Evolutionary conservation across 2,797 vertebrate species (phyloP).

Genomic region (Triplophysa yarkandensis): DNA sequence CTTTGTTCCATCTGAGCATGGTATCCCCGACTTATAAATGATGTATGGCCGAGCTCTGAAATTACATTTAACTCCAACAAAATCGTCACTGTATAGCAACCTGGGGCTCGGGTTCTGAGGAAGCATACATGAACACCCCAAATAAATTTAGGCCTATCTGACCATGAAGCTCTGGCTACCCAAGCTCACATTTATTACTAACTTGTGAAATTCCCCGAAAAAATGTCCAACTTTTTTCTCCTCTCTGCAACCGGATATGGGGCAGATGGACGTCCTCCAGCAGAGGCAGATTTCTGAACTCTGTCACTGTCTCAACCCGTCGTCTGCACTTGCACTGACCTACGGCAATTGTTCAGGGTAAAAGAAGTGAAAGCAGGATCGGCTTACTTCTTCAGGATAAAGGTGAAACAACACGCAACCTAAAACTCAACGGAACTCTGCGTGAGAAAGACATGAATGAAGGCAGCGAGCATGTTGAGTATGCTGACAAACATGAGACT

Average conservation of each 20-base stretch:
- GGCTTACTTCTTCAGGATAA: conserved; percentile 74
- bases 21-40: not conserved
- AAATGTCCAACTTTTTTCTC: conserved; percentile 30
- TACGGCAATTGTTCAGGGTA: conserved; percentile 64
- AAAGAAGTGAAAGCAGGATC: conserved; percentile 65
- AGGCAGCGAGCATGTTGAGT: conserved; percentile 36
- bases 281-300: conserved; percentile 48
- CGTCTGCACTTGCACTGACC: conserved; percentile 55
- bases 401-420: conserved; percentile 61
- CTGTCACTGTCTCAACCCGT: conserved; percentile 28
- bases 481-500: conserved; percentile 11
- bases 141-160: not conserved
- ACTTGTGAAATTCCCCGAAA: conserved; percentile 30
- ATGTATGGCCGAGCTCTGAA: conserved; percentile 5
- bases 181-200: conserved; percentile 30
- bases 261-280: conserved; percentile 49
- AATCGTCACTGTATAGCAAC: conserved; percentile 3
- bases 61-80: conserved; percentile 38
- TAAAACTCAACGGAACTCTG: conserved; percentile 69
- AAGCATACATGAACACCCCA: conserved; percentile 21
- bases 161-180: conserved; percentile 22
- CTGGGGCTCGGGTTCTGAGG: conserved; percentile 5
- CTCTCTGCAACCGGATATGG: conserved; percentile 19
- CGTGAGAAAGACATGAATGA: conserved; percentile 54
- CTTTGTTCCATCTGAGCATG: not conserved